Percentiles rank a stretch among this genome's conserved stretches.
These are phyloP conservation scores for Drosophila carrolli DNA, from an alignment of 1,140 invertebrate genomes.

Conservation along the genomic window DNA sequence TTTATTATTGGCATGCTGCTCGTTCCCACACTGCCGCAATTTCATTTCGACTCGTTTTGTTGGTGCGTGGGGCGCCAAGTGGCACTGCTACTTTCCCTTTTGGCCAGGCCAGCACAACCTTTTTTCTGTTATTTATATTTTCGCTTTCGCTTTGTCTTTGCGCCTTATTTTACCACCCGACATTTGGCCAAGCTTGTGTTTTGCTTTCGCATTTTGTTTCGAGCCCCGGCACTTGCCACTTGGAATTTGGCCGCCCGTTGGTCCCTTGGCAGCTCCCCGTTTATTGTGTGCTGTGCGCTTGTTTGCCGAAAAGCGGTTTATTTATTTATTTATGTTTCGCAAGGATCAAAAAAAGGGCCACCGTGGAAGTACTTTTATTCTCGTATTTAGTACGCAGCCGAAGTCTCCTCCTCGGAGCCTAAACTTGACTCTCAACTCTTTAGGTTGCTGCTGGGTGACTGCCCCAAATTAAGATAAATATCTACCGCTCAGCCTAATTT, in stretches of 20 bases:
- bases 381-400: constrained; percentile 49
- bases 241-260: constrained; percentile 49
- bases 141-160: constrained; percentile 69
- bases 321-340: constrained; percentile 72
- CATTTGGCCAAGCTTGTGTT: constrained; percentile 44
- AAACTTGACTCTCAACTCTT: constrained; percentile 73
- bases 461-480: constrained; percentile 77
- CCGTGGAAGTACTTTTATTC: constrained; percentile 49
- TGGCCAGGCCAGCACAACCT: constrained; percentile 37
- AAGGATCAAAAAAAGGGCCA: constrained; percentile 23
- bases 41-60: constrained; percentile 43
- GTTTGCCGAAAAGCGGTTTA: constrained; percentile 72
- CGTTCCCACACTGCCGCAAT: constrained; percentile 50
- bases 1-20: constrained; percentile 55
- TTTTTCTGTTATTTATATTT: constrained; percentile 59
- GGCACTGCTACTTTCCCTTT: constrained; percentile 63
- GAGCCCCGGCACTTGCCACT: constrained; percentile 45
- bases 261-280: constrained; percentile 49
- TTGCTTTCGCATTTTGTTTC: constrained; percentile 54
- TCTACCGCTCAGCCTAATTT: constrained; percentile 62
- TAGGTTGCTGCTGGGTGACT: constrained; percentile 18
- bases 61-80: constrained; percentile 34
- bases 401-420: constrained; percentile 7
- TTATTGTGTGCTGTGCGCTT: constrained; percentile 45
- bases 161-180: constrained; percentile 32